Evolutionary conservation across 2,113 vertebrate species (phyloP).

Genomic region (Bufo gargarizans): DNA sequence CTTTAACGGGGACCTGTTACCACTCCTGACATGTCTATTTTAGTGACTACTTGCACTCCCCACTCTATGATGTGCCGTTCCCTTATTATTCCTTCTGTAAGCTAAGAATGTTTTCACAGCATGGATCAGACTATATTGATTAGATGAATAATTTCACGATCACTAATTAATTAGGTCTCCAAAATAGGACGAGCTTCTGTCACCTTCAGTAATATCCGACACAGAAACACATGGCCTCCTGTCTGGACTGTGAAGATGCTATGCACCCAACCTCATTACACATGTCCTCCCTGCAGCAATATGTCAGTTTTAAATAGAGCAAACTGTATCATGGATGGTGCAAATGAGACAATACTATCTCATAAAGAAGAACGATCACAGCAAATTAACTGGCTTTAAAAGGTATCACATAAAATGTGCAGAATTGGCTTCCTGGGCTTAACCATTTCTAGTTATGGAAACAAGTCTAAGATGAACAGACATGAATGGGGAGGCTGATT

Average conservation of each 20-base stretch:
- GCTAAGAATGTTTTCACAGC: not conserved
- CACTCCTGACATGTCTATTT: too few relatives aligned
- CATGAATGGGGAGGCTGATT: too few relatives aligned
- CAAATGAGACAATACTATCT: not conserved
- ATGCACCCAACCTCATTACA: not conserved
- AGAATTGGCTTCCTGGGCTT: too few relatives aligned
- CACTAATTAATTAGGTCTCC: not conserved
- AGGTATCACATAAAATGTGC: too few relatives aligned
- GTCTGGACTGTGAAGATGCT: not conserved
- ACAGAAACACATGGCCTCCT: not conserved
- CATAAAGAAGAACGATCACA: not conserved
- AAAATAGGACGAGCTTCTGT: not conserved
- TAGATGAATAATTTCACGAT: not conserved
- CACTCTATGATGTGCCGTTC: too few relatives aligned
- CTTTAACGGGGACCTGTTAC: too few relatives aligned
- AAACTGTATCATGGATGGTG: not conserved
- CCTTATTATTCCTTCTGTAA: too few relatives aligned
- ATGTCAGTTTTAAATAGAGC: not conserved
- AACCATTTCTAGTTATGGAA: too few relatives aligned
- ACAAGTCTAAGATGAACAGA: too few relatives aligned
- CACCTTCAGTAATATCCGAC: not conserved
- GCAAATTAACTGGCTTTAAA: too few relatives aligned
- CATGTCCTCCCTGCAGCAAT: not conserved
- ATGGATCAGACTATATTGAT: not conserved
- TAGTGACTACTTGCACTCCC: too few relatives aligned